Conservation (phyloP, 2,113 vertebrate genomes). For the Ciconia boyciana region DNA sequence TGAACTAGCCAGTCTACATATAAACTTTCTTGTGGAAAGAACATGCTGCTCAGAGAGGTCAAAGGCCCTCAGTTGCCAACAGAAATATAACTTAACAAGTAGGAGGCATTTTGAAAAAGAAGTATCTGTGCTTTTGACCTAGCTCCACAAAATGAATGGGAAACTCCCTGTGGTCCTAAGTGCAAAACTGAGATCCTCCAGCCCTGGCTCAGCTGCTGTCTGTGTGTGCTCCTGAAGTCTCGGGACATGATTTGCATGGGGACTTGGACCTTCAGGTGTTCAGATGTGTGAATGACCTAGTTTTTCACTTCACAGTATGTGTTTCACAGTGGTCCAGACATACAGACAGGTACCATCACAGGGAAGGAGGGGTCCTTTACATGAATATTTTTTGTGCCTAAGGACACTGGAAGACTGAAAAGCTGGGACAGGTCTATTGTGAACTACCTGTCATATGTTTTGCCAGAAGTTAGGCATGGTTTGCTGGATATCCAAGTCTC, state of each 20-base stretch:
- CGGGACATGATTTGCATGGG: not conserved
- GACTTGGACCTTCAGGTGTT: not conserved
- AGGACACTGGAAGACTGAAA: not conserved
- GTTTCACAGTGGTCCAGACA: not conserved
- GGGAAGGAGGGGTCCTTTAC: not conserved
- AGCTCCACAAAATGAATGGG: not conserved
- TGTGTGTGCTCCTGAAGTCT: not conserved
- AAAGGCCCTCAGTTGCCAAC: not conserved
- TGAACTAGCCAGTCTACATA: not conserved
- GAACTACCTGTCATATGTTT: not conserved
- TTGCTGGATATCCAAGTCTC: not conserved
- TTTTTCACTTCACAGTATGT: not conserved
- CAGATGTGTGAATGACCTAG: not conserved
- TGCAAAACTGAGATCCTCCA: not conserved
- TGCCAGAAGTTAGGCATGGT: not conserved
- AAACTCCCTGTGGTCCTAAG: not conserved
- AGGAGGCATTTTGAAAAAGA: not conserved
- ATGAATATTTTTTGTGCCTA: not conserved
- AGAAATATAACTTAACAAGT: constrained; percentile 2
- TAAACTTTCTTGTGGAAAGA: not conserved
- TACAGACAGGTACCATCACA: not conserved
- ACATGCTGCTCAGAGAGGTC: not conserved
- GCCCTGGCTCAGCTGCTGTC: not conserved
- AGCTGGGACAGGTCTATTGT: not conserved
- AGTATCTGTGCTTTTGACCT: not conserved